Evolutionary conservation across 92 coral and sea anemone species (phyloP).

Genomic region (Anthopleura xanthogrammica): DNA sequence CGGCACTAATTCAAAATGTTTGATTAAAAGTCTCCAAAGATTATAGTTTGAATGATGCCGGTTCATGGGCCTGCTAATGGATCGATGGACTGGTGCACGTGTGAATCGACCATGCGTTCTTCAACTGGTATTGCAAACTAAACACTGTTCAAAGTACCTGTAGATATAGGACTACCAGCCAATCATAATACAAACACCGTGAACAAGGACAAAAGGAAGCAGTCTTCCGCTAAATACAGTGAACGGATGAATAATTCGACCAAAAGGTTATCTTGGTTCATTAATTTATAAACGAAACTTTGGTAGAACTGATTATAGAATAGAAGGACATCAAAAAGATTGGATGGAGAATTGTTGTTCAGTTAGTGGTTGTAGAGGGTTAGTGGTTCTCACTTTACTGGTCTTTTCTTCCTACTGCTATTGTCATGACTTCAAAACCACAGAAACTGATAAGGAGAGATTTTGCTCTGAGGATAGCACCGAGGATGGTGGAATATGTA

Average conservation of each 20-base stretch:
- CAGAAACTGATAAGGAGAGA: background rate
- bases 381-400: background rate
- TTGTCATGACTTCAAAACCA: slow-evolving; percentile 1
- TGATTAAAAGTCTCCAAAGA: too few species aligned
- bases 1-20: too few species aligned
- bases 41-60: background rate
- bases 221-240: slow-evolving; percentile 16
- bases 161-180: background rate
- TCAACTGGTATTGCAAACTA: slow-evolving; percentile 18
- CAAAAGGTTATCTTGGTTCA: slow-evolving; percentile 41
- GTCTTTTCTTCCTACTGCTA: slow-evolving; percentile 9
- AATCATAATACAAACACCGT: slow-evolving; percentile 7
- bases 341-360: slow-evolving; percentile 9
- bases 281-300: slow-evolving; percentile 33
- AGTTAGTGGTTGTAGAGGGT: background rate
- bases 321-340: background rate
- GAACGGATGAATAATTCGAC: slow-evolving; percentile 8
- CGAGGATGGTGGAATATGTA: slow-evolving; percentile 35
- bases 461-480: slow-evolving; percentile 29
- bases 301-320: background rate
- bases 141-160: slow-evolving; percentile 16
- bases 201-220: slow-evolving; percentile 30
- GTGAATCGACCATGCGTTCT: slow-evolving; percentile 43
- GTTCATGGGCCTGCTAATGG: background rate
- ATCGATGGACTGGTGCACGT: background rate